phyloP scores from a whole-genome alignment of 1,140 invertebrate genomes.

The Aphaenogaster ashmeadi region DNA sequence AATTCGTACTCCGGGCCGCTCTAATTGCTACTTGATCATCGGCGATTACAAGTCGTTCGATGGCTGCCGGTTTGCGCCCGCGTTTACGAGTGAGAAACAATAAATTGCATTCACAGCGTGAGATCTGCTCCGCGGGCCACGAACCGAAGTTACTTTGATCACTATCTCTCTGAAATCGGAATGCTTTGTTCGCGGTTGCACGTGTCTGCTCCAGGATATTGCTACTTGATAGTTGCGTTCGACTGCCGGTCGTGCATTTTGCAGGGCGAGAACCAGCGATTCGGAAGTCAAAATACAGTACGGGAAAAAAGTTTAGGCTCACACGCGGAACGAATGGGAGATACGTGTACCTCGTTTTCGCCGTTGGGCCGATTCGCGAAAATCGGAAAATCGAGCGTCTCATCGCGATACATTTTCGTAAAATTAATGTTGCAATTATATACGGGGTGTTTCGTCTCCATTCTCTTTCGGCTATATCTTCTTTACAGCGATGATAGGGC shows the following conservation, averaged over 20 bases:
- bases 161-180: conserved; percentile 73
- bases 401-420: background rate
- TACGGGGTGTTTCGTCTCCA: background rate
- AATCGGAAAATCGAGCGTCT: background rate
- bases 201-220: conserved; percentile 82
- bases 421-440: conserved; percentile 40
- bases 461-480: background rate
- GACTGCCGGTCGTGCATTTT: conserved; percentile 70
- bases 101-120: conserved; percentile 63
- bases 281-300: conserved; percentile 73
- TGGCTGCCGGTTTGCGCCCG: conserved; percentile 42
- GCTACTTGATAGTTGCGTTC: conserved; percentile 81
- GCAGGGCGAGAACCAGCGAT: conserved; percentile 72
- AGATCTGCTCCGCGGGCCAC: conserved; percentile 70
- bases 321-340: background rate
- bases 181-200: conserved; percentile 77
- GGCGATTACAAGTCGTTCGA: conserved; percentile 60
- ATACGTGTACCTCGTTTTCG: background rate
- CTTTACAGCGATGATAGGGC: background rate
- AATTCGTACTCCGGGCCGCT: conserved; percentile 33
- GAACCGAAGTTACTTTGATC: conserved; percentile 76
- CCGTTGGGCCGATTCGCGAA: background rate
- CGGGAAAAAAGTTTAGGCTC: conserved; percentile 35
- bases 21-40: conserved; percentile 64
- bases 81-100: conserved; percentile 71